A percentile compares a stretch with the other conserved stretches of the same genome.
These are phyloP conservation scores for Poeciliopsis presidionis DNA, from an alignment of 2,797 vertebrate genomes.

Conservation along the genomic window DNA sequence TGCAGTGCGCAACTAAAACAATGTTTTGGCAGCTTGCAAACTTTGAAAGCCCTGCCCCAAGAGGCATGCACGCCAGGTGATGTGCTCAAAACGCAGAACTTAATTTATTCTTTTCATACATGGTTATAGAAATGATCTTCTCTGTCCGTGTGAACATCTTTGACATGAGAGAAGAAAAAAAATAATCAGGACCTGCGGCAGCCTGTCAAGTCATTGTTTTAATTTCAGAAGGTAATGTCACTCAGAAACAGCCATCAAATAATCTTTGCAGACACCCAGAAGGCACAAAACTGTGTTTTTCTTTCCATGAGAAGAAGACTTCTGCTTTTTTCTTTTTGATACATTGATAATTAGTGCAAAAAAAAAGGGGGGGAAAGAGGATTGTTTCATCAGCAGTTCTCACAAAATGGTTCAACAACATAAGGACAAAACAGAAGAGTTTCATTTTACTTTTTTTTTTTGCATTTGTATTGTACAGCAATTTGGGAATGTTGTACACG, in stretches of 20 bases:
- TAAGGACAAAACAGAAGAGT: no score
- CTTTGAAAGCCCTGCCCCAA: conserved; percentile 44
- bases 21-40: conserved; percentile 56
- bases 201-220: conserved; percentile 1
- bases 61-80: conserved; percentile 54
- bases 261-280: background rate
- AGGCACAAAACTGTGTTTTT: background rate
- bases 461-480: no score
- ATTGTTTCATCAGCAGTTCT: no score
- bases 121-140: conserved; percentile 1
- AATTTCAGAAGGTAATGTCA: background rate
- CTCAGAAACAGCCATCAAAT: background rate
- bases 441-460: no score
- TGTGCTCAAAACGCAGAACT: conserved; percentile 66
- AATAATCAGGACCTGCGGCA: background rate
- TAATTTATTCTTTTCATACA: conserved; percentile 65
- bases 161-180: background rate
- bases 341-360: no score
- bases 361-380: no score
- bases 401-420: no score
- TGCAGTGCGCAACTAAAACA: conserved; percentile 44
- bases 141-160: background rate
- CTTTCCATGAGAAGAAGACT: no score
- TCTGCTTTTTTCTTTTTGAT: no score
- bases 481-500: background rate